Evolutionary conservation across 2,797 vertebrate genomes (phyloP).

Genomic region (Rhynchotus rufescens): DNA sequence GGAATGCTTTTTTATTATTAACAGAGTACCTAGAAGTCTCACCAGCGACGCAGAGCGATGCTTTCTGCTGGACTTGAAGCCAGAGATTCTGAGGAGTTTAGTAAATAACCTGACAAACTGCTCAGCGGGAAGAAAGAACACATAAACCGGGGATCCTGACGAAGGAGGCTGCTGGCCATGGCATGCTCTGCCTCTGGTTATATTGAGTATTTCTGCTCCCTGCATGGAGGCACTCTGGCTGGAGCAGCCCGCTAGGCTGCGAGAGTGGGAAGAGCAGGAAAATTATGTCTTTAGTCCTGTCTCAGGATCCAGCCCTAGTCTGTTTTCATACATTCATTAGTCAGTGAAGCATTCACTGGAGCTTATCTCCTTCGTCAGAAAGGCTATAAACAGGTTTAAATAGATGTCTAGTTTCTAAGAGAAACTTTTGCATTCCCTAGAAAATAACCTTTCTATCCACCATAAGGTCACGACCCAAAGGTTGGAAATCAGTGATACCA

Average conservation of each 20-base stretch:
- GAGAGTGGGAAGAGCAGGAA: not conserved
- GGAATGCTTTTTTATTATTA: not conserved
- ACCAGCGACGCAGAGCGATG: not conserved
- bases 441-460: constrained; percentile 30
- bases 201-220: not conserved
- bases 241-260: not conserved
- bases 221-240: not conserved
- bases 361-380: constrained; percentile 55
- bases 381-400: constrained; percentile 66
- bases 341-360: constrained; percentile 3
- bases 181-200: accelerated
- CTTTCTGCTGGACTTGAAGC: not conserved
- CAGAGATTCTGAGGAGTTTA: not conserved
- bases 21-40: not conserved
- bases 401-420: not conserved
- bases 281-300: not conserved
- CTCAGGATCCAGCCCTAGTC: not conserved
- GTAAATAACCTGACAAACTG: no score
- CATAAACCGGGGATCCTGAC: not conserved
- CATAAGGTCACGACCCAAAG: constrained; percentile 9
- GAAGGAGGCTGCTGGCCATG: not conserved
- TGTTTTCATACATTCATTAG: constrained; percentile 17
- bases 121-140: accelerated
- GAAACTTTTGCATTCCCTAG: constrained; percentile 17
- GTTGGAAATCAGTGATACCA: not conserved